These are phyloP conservation scores for Bubalus kerabau DNA, from an alignment of 2,113 vertebrate genomes.

Conservation along the genomic window DNA sequence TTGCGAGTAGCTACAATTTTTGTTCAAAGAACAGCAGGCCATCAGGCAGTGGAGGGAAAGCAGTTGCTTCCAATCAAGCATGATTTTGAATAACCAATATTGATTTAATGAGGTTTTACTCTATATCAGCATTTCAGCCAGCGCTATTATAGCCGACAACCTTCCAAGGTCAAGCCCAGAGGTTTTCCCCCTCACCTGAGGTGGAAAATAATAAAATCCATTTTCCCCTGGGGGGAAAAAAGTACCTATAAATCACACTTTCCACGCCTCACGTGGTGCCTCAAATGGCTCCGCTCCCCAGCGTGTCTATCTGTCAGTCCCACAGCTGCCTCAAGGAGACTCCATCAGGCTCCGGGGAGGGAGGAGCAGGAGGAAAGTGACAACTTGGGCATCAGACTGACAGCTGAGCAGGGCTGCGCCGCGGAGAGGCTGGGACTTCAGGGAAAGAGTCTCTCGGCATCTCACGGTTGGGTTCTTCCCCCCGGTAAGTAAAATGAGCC, in stretches of 20 bases:
- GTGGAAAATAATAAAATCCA: conserved; percentile 70
- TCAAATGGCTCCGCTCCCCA: conserved; percentile 20
- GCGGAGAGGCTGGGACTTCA: background rate
- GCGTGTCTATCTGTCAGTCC: conserved; percentile 62
- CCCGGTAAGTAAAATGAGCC: conserved; percentile 17
- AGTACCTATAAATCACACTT: conserved; percentile 68
- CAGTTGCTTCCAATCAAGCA: conserved; percentile 70
- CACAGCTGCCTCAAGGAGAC: conserved; percentile 59
- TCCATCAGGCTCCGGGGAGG: conserved; percentile 39
- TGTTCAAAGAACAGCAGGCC: conserved; percentile 39
- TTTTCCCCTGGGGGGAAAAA: conserved; percentile 52
- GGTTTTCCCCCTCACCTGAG: conserved; percentile 62
- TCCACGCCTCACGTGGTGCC: conserved; percentile 51
- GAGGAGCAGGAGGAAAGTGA: conserved; percentile 49
- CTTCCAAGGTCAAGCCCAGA: conserved; percentile 72
- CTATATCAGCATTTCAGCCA: conserved; percentile 67
- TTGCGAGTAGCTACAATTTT: conserved; percentile 49
- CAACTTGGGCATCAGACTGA: conserved; percentile 50
- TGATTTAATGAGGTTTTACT: conserved; percentile 75
- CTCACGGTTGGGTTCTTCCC: background rate
- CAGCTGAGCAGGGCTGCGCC: background rate
- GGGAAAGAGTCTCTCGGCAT: background rate
- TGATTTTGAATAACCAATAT: conserved; percentile 75
- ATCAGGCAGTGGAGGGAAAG: conserved; percentile 39
- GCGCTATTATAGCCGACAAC: conserved; percentile 53